Evolutionary conservation across 1,140 invertebrate genomes (phyloP).

Genomic region (Tetraneura akinire): DNA sequence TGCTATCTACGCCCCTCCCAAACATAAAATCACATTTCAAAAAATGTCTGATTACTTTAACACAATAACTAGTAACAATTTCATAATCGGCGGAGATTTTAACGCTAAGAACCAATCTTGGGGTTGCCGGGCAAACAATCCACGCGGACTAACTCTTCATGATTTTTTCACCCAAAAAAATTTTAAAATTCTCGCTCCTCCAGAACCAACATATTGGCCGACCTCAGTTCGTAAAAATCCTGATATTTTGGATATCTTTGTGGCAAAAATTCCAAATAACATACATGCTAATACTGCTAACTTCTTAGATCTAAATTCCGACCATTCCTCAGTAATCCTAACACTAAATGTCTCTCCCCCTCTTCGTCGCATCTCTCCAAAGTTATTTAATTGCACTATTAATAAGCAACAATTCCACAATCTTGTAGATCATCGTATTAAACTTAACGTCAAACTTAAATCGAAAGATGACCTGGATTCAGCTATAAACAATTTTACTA

Average conservation of each 20-base stretch:
- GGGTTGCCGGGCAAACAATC: conserved; percentile 56
- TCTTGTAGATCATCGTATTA: neutral
- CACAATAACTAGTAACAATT: conserved; percentile 56
- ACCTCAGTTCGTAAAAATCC: conserved; percentile 6
- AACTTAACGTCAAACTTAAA: neutral
- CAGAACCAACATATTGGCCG: conserved; percentile 4
- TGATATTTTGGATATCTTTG: conserved; percentile 21
- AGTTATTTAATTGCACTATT: neutral
- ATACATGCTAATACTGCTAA: neutral
- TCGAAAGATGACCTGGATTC: too few species aligned
- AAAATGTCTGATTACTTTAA: conserved; percentile 56
- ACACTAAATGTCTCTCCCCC: conserved; percentile 11
- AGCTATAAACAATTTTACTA: neutral
- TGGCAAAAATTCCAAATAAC: neutral
- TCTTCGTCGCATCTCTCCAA: too few species aligned
- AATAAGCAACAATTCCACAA: neutral
- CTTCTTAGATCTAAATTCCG: neutral
- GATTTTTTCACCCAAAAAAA: conserved; percentile 53
- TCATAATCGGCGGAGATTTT: too few species aligned
- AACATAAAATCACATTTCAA: conserved; percentile 55
- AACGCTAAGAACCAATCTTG: conserved; percentile 39
- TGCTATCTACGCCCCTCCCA: conserved; percentile 51
- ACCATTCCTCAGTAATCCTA: neutral
- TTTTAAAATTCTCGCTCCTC: conserved; percentile 53
- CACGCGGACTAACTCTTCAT: conserved; percentile 55